These are phyloP conservation scores for Podabrus alpinus DNA, from an alignment of 2,888 invertebrate genomes.

Conservation along the genomic window DNA sequence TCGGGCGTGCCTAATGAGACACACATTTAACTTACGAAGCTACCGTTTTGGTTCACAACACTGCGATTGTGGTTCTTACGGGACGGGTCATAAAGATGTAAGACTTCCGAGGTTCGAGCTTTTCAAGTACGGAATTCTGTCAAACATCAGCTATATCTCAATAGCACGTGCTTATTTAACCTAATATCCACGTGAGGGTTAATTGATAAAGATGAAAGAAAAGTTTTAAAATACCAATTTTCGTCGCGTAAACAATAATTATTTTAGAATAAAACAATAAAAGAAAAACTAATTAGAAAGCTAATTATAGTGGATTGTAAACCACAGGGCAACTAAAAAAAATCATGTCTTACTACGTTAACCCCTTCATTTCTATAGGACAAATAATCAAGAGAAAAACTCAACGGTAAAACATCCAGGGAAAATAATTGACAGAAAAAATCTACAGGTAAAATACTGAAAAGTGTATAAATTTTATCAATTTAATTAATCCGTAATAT, in stretches of 20 bases:
- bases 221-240: background rate
- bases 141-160: slow-evolving; percentile 34
- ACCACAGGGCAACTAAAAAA: no score
- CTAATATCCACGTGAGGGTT: slow-evolving; percentile 22
- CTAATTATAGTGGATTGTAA: no score
- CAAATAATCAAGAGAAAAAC: no score
- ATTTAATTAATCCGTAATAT: no score
- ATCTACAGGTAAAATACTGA: no score
- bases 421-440: no score
- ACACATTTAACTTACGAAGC: slow-evolving; percentile 31
- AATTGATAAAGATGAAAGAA: slow-evolving; percentile 19
- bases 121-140: slow-evolving; percentile 19
- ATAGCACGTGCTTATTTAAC: slow-evolving; percentile 36
- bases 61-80: slow-evolving; percentile 12
- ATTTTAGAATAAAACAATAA: background rate
- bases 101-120: slow-evolving; percentile 2
- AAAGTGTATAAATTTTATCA: no score
- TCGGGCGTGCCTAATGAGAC: slow-evolving; percentile 34
- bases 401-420: no score
- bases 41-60: slow-evolving; percentile 14
- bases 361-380: no score
- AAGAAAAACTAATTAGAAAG: background rate
- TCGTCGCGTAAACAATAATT: background rate
- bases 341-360: no score
- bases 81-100: background rate